A percentile compares a stretch with the other conserved stretches of the same genome.
These are phyloP conservation scores for Muscidifurax raptorellus DNA, from an alignment of 1,140 invertebrate genomes.

Conservation along the genomic window DNA sequence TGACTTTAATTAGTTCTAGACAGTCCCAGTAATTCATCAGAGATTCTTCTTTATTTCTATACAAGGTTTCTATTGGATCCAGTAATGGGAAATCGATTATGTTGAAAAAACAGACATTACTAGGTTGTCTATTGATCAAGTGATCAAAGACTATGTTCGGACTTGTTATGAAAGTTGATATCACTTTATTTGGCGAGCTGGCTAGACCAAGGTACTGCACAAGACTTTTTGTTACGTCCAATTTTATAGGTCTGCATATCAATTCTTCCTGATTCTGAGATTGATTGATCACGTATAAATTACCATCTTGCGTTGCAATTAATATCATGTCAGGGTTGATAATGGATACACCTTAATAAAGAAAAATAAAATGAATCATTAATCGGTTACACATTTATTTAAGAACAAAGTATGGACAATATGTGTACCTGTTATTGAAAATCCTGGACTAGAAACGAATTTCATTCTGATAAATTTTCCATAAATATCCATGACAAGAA, in stretches of 20 bases:
- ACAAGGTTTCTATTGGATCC: conserved; percentile 33
- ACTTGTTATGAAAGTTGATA: conserved; percentile 66
- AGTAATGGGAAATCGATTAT: conserved; percentile 50
- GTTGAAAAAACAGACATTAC: conserved; percentile 60
- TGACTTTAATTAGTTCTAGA: conserved; percentile 68
- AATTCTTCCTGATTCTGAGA: conserved; percentile 46
- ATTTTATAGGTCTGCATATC: conserved; percentile 49
- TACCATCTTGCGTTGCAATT: conserved; percentile 64
- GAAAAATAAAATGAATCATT: conserved; percentile 37
- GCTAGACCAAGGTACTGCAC: conserved; percentile 67
- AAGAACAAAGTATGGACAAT: not conserved
- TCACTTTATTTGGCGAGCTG: conserved; percentile 60
- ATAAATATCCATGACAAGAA: conserved; percentile 52
- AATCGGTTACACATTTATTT: not conserved
- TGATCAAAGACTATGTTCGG: conserved; percentile 69
- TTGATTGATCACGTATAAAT: conserved; percentile 55
- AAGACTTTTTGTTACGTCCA: conserved; percentile 56
- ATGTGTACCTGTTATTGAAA: conserved; percentile 63
- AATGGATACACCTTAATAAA: conserved; percentile 59
- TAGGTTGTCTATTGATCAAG: conserved; percentile 67
- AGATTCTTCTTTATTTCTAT: conserved; percentile 20
- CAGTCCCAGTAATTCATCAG: conserved; percentile 67
- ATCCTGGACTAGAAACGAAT: conserved; percentile 55
- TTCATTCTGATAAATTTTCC: conserved; percentile 54
- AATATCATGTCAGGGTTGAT: conserved; percentile 56